Base-by-base conservation (phyloP, 2,113 vertebrate genomes). In the Pteropus alecto region DNA sequence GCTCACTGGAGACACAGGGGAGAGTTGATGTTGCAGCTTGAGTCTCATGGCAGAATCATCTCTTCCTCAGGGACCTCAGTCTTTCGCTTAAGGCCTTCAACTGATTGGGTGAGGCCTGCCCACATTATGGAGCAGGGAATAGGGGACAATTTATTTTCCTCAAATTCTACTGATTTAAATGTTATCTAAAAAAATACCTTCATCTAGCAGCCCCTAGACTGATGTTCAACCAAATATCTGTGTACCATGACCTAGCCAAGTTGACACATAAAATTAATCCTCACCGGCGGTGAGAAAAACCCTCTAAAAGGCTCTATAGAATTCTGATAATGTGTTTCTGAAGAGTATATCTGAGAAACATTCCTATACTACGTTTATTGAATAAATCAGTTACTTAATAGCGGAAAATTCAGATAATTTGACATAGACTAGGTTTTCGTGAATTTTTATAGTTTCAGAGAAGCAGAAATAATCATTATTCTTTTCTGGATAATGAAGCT, bases 401-500 rank as follows among this genome's bases (percentile, higher is more conserved):
- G n/a, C 30, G 16, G 51, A 8, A 92, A n/a, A 73, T 46, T 77
- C 63, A 60, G 78, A 67, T n/a, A 68, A 74, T 18, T 90, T 78
- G 48, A 56, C 22, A 41, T 3, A 68, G n/a, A 41, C n/a, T 24
- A 54, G 9, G 6, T 83, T 89, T 51, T 89, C 26, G 6, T 78
- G 81, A 68, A 33, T 61, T 92, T 94, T 54, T 92, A 87, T 41
- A 21, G 24, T 74, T 95, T 92, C 78, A 46, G n/a, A 88, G 70
- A 89, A 96, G 46, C n/a, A 73, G 63, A 94, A 95, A 93, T 89
- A 86, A 95, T 61, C 41, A 86, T 68, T 88, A 70, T 89, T 93
- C 67, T 82, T 85, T 86, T n/a, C 77, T 63, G 22, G 63, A 89
- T 97, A 97, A 98, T 81, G 85, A 97, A 95, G 65, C 63, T 88